Conservation (phyloP, 2,113 vertebrate species). For the Pyrgilauda ruficollis region DNA sequence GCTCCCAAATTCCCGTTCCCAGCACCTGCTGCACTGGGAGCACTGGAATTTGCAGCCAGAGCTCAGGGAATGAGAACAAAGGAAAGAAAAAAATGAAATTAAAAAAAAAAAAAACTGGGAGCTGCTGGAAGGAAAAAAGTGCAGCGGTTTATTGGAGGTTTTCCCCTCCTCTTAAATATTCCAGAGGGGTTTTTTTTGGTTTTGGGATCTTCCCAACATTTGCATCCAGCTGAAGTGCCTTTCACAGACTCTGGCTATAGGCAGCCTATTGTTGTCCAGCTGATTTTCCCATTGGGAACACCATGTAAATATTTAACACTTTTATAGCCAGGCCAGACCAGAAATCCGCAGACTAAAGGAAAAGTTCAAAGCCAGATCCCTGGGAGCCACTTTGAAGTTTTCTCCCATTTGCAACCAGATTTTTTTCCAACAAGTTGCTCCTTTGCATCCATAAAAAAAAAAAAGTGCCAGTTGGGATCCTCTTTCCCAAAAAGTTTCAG, state of each 20-base stretch:
- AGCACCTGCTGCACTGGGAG: constrained; percentile 38
- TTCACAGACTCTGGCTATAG: not conserved
- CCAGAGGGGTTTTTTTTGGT: not conserved
- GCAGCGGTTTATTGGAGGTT: not conserved
- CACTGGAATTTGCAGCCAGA: not conserved
- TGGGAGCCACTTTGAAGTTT: constrained; percentile 25
- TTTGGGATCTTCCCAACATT: not conserved
- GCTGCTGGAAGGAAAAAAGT: not conserved
- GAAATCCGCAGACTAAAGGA: not conserved
- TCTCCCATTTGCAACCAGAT: not conserved
- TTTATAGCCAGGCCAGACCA: not conserved
- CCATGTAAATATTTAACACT: constrained; percentile 6
- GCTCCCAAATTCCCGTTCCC: not conserved
- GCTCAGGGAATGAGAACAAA: not conserved
- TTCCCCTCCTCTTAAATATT: accelerated
- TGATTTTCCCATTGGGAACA: constrained; percentile 32
- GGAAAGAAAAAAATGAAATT: accelerated
- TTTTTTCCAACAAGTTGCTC: not conserved
- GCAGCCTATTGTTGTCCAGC: constrained; percentile 39
- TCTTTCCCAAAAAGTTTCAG: not conserved
- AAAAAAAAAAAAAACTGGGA: too few relatives aligned
- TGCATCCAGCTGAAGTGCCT: not conserved
- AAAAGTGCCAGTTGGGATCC: not conserved
- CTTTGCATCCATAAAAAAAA: not conserved
- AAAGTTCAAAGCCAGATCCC: not conserved